Base-by-base conservation (phyloP, 2,888 invertebrate species). In the Dorcus parallelipipedus region DNA sequence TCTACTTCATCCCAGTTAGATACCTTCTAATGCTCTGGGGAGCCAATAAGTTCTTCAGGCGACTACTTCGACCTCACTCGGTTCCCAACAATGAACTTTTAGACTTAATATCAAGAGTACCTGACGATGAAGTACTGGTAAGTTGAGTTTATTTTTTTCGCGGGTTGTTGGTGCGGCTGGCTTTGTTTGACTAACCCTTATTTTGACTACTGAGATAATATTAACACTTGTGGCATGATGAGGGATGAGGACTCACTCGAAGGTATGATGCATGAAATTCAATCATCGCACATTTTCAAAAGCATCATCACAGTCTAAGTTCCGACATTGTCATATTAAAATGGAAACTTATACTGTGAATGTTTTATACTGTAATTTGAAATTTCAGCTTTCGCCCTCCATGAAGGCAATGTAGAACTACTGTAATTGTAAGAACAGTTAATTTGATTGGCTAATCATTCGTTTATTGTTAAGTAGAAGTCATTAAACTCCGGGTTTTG, bases 71-170 rank as follows among this genome's bases (percentile, higher is more conserved):
- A 65, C 97, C 98, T 5, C 92, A 97, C 77, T 90, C 93, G 40
- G 92, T 98, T 79, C 94, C 95, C 8, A 99, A 98, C 80, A 99
- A 98, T 80, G 98, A 98, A 83, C 81, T 98, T 7, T 79, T 98
- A 64, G 98, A 99, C 81, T 88, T 96, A 71, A 80, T 98, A 62
- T 96, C 97, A 0, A 84, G 98, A 67, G 93, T 98, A 53, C 97
- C 97, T 38, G 94, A 95, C 73, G 94, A 97, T 76, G 93, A 93
- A 78, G 91, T 90, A 80, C 81, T 96, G 81, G 95, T 97, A 78
- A 87, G 85, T 80, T 49, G 6, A 20, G 38, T 52, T 42, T 41
- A 10, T 52, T n/a, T 51, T 1, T 41, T 17, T 51, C 14, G n/a
- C n/a, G 10, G 38, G 38, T 49, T 26, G 49, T 33, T 50, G 58